These are phyloP conservation scores for Mesoclemmys tuberculata DNA, from an alignment of 2,113 vertebrate genomes.

Conservation along the genomic window DNA sequence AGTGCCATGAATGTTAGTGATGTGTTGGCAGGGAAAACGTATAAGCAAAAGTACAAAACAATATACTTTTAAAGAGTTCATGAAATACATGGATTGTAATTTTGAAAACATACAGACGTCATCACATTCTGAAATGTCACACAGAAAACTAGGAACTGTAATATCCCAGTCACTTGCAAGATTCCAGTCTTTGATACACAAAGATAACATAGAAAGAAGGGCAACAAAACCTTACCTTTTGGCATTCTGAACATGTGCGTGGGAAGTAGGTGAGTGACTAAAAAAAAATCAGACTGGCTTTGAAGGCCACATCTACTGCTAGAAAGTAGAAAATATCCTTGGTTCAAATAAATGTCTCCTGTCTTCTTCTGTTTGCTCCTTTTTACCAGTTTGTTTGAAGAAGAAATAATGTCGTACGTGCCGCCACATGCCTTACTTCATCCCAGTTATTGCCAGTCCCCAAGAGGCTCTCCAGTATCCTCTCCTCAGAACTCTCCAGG, in stretches of 20 bases:
- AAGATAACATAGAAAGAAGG: background rate
- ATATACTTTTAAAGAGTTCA: background rate
- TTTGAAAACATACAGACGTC: background rate
- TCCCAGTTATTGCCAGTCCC: constrained; percentile 91
- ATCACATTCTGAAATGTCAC: background rate
- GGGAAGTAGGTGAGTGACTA: background rate
- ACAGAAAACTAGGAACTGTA: fast-evolving
- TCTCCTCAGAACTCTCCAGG: constrained; percentile 98
- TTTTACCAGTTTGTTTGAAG: constrained; percentile 93
- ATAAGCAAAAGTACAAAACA: background rate
- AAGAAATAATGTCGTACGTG: constrained; percentile 99
- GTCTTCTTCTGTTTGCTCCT: constrained; percentile 14
- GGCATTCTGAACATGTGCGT: background rate
- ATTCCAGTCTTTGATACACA: background rate
- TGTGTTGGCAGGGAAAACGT: background rate
- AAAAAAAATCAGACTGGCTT: background rate
- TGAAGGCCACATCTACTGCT: background rate
- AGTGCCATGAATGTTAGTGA: background rate
- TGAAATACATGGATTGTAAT: background rate
- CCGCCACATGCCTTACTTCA: constrained; percentile 95
- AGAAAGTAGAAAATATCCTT: background rate
- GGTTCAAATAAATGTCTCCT: background rate
- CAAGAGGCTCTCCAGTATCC: constrained; percentile 85
- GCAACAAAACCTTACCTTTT: background rate
- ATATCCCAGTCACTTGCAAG: background rate